Percentiles rank a stretch among this genome's conserved stretches.
Conservation (phyloP, 2,113 vertebrate genomes). For the Syrrhaptes paradoxus region DNA sequence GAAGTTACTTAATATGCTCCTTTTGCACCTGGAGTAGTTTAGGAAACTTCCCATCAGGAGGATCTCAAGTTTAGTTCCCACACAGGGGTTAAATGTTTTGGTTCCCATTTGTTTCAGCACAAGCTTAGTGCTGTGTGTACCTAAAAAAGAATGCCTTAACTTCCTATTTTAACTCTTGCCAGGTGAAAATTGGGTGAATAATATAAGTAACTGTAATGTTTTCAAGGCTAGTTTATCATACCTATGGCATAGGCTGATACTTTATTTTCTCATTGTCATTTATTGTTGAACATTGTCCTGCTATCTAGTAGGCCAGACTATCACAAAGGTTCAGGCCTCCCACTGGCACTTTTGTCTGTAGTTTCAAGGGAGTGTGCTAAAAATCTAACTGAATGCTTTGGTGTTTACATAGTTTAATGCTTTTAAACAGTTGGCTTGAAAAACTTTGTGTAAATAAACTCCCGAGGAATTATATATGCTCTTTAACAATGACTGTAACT, state of each 20-base stretch:
- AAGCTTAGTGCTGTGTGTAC: neutral
- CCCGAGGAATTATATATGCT: neutral
- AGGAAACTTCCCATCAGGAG: neutral
- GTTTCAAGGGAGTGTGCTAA: neutral
- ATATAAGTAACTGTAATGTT: neutral
- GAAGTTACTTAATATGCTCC: neutral
- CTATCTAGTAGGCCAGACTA: neutral
- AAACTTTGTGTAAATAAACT: neutral
- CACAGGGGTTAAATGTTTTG: neutral
- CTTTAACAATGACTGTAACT: neutral
- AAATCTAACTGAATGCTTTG: neutral
- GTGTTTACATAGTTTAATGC: neutral
- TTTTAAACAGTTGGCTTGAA: neutral
- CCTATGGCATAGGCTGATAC: accelerated
- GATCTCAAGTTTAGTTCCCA: neutral
- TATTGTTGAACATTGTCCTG: accelerated
- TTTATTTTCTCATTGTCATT: neutral
- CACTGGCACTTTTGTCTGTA: neutral
- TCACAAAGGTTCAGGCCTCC: neutral
- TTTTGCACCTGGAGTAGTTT: neutral
- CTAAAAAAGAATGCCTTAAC: neutral
- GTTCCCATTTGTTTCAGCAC: neutral
- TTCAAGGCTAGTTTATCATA: neutral
- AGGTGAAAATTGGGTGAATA: neutral
- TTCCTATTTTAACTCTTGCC: neutral